Evolutionary conservation across 2,888 invertebrate genomes (phyloP), one percentile per base, ranked within the genome.

Genomic region (Amphimallon solstitiale): DNA sequence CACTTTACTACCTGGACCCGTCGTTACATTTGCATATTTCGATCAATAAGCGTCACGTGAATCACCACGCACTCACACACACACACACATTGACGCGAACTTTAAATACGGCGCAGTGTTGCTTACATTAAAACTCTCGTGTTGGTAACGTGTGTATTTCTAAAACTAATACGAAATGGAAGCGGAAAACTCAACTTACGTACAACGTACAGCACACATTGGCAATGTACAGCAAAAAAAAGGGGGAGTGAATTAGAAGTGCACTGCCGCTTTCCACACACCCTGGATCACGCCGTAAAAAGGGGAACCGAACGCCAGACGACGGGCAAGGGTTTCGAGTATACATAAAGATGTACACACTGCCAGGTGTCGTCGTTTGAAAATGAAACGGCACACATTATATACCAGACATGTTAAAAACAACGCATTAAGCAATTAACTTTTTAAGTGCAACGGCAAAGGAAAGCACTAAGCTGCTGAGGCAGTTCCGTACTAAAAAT

Each of bases 31-130:
- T 66, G 62, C 68, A 71, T 72, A 71, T 68, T 66, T 56, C 66
- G 72, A 73, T 73, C 72, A 70, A 73, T 73, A 72, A 56, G 66
- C 70, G 70, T 71, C 71, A 69, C 68, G 66, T 71, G 68, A 69
- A 72, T 62, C 46, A 70, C 71, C 67, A 54, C 52, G 65, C 68
- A 61, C 61, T 63, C 68, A 65, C 69, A 68, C 70, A 68, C 60
- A 49, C 62, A 61, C 60, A 51, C 48, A 67, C 54, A 40, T 64
- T 54, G 59, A 61, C 35, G 34, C 40, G n/a, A n/a, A n/a, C n/a
- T n/a, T n/a, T n/a, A n/a, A n/a, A n/a, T n/a, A n/a, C n/a, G n/a
- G n/a, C 9, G 5, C 9, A 5, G 29, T 29, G 29, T 5, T n/a
- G n/a, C n/a, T n/a, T 29, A 29, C 29, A 29, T 9, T 29, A 29